Conservation (phyloP, 2,888 invertebrate species). For the Conchocele bisecta region DNA sequence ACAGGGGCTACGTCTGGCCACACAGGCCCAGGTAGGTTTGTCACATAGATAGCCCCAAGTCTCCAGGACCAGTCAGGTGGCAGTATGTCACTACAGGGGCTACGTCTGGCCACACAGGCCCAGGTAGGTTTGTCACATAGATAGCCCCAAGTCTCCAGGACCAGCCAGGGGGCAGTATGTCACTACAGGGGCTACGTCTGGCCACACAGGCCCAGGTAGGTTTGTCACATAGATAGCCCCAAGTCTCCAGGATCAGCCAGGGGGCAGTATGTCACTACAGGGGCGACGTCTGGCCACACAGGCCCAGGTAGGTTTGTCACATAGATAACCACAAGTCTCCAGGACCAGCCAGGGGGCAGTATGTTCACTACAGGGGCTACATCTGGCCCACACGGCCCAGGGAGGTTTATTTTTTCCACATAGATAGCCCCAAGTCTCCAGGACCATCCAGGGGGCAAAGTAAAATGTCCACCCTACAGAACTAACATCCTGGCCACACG, state of each 20-base stretch:
- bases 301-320: conserved; percentile 58
- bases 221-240: not conserved
- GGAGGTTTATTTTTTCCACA: conserved; percentile 43
- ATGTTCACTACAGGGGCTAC: conserved; percentile 57
- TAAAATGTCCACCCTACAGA: conserved; percentile 63
- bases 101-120: conserved; percentile 61
- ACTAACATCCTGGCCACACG: conserved; percentile 59
- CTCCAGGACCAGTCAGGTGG: too few species aligned
- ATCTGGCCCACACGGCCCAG: conserved; percentile 64
- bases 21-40: conserved; percentile 63
- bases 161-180: too few species aligned
- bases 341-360: too few species aligned
- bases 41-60: too few species aligned
- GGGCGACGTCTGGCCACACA: conserved; percentile 63
- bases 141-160: too few species aligned
- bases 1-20: conserved; percentile 64
- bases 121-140: conserved; percentile 56
- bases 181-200: conserved; percentile 64
- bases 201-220: conserved; percentile 66
- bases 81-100: conserved; percentile 61
- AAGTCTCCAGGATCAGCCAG: too few species aligned
- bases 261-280: conserved; percentile 60
- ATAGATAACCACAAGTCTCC: not conserved
- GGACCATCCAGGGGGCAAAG: too few species aligned
- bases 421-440: too few species aligned